Evolutionary conservation across 2,797 vertebrate species (phyloP), one percentile per base, ranked within the genome.

Genomic region (Xyrichtys novacula): DNA sequence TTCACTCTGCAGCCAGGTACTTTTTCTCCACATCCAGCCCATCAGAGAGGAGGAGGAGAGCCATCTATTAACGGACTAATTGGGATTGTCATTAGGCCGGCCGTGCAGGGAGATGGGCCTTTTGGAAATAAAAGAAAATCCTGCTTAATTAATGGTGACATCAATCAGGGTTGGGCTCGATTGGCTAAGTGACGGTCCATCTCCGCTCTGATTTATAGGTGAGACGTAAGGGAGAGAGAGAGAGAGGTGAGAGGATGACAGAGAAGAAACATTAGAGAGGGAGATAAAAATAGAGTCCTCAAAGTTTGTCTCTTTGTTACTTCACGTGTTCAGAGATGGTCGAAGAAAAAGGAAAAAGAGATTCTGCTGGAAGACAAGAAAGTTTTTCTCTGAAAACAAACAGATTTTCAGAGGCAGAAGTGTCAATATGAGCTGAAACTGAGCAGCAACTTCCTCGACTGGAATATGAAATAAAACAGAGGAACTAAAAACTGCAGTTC

Each of bases 121-220:
- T 80, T 75, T 71, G 65, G 77, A 86, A 88, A 86, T 83, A 80
- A 85, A 88, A 80, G 80, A 84, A 89, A 87, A 85, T 78, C 79
- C 69, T 47, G 46, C 62, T 68, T 90, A 87, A 89, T 90, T 86
- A 89, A 88, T 79, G 69, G 70, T 46, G 59, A 49, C 76, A 90
- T 90, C 71, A 65, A 90, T 90, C 87, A 89, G 25, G 59, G 80
- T 74, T 77, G 61, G 62, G 78, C 48, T 68, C 15, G 46, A 83
- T 67, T 78, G 75, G 83, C 84, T 76, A 52, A 83, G 76, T 88
- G 81, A 74, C 53, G 60, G 64, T 80, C 76, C 63, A 74, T 83
- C 81, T 80, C 76, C 43, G 28, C 19, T 64, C 80, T 88, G 88
- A 88, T 85, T 85, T 74, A 88, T 84, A 23, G 62, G 36, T n/a